Evolutionary conservation across 2,888 invertebrate genomes (phyloP), one percentile per base, ranked within the genome.

Genomic region (Eurytoma adleriae): DNA sequence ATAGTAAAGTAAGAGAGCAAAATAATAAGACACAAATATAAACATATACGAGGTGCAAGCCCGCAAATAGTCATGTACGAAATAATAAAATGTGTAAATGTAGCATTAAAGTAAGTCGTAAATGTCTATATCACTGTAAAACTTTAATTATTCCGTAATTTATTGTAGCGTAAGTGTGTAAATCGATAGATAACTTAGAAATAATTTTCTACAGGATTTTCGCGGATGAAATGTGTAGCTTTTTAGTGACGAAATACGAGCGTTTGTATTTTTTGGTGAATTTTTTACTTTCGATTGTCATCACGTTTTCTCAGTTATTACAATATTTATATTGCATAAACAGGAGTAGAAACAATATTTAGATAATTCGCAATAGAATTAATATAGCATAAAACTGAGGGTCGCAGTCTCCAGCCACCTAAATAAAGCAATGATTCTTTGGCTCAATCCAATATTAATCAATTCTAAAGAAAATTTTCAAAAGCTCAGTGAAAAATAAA

Each of bases 161-260:
- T 14, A 18, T 59, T 20, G 30, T 20, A 13, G 59, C 14, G 66
- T 5, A 52, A 70, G 70, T 50, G 71, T 78, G 66, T 64, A 71
- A 59, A 24, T 71, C 64, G 18, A 59, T 16, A 48, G 81, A 83
- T 52, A 73, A 72, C 67, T 79, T 84, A 82, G 82, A 74, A 57
- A 81, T 85, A 83, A 84, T 85, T 85, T 84, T 84, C 79, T 84
- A 85, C 83, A 62, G 83, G 75, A 52, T 77, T 81, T 81, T 84
- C 81, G 81, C 81, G 83, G 81, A 79, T 82, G 80, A 20, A 71
- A 30, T 56, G 30, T 18, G 64, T 78, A 78, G 66, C 66, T 78
- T 78, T 69, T 76, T 69, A 76, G 54, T 24, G 54, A 30, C 54
- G 30, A 16, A 62, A 40, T 56, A 54, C n/a, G 20, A 40, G 7